Percentiles rank a stretch among this genome's conserved stretches.
Conservation (phyloP, 2,113 vertebrate species). For the Periophthalmodon schlosseri region DNA sequence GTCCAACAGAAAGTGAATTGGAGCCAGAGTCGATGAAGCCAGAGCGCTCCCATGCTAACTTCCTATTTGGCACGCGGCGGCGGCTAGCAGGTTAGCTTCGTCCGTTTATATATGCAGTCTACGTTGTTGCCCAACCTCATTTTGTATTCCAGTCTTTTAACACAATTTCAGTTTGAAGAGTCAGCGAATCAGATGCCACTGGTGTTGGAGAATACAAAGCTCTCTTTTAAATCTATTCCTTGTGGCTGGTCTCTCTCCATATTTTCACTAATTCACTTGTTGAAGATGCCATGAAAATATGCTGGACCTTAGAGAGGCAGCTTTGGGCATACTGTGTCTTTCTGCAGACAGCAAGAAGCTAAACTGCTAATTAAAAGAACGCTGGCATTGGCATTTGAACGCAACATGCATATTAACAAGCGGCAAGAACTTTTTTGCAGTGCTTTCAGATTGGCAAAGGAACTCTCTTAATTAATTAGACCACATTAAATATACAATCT, state of each 20-base stretch:
- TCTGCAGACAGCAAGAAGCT: slow-evolving; percentile 1
- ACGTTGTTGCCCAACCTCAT: background rate
- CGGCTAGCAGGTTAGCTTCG: too few species aligned
- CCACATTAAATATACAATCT: background rate
- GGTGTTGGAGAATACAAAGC: background rate
- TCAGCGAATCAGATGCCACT: background rate
- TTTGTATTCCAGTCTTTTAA: background rate
- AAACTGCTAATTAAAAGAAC: background rate
- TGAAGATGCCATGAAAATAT: background rate
- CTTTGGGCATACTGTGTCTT: background rate
- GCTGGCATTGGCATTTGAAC: slow-evolving; percentile 1
- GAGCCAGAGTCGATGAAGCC: too few species aligned
- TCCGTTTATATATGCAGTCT: background rate
- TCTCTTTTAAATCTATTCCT: background rate
- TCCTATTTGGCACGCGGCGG: too few species aligned
- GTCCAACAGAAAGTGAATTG: too few species aligned
- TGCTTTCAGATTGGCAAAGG: background rate
- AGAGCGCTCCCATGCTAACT: too few species aligned
- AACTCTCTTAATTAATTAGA: slow-evolving; percentile 4
- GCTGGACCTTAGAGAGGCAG: background rate
- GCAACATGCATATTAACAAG: background rate
- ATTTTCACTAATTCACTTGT: background rate
- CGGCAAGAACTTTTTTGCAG: background rate
- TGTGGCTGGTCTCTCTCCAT: background rate
- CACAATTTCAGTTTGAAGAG: background rate